Evolutionary conservation across 2,797 vertebrate genomes (phyloP).

Genomic region (Hirundo rustica): DNA sequence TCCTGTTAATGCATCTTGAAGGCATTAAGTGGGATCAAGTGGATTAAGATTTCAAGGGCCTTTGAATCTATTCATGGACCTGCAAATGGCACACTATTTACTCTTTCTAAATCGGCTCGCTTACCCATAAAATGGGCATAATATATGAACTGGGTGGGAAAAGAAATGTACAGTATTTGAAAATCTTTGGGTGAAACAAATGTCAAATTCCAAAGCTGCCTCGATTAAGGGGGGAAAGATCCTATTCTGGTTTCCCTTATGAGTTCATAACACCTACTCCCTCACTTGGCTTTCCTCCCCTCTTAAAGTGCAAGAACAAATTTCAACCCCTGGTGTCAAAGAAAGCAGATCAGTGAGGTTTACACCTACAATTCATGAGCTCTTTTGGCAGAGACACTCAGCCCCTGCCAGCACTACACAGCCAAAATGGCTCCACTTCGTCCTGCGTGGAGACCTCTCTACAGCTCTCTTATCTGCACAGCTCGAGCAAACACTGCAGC

Average conservation of each 20-base stretch:
- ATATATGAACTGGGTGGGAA: not conserved
- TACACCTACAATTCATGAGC: not conserved
- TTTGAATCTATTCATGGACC: constrained; percentile 31
- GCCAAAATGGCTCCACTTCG: not conserved
- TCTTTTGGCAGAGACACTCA: not conserved
- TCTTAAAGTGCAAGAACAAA: not conserved
- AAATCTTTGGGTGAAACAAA: constrained; percentile 16
- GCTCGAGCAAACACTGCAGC: constrained; percentile 33
- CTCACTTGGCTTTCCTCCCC: not conserved
- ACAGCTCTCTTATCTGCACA: not conserved
- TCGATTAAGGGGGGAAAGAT: not conserved
- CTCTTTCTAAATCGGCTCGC: not conserved
- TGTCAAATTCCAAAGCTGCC: not conserved
- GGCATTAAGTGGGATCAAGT: constrained; percentile 37
- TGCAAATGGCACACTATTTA: constrained; percentile 23
- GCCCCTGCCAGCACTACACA: not conserved
- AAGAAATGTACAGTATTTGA: not conserved
- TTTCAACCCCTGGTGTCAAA: not conserved
- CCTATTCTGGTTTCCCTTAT: not conserved
- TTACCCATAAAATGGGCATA: not conserved
- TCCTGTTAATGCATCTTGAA: constrained; percentile 51
- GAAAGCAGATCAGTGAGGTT: not conserved
- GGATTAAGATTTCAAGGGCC: constrained; percentile 52
- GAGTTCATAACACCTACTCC: not conserved
- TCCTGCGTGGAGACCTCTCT: fast-evolving